Evolutionary conservation across 2,888 invertebrate species (phyloP).

Genomic region (Stramonita haemastoma): DNA sequence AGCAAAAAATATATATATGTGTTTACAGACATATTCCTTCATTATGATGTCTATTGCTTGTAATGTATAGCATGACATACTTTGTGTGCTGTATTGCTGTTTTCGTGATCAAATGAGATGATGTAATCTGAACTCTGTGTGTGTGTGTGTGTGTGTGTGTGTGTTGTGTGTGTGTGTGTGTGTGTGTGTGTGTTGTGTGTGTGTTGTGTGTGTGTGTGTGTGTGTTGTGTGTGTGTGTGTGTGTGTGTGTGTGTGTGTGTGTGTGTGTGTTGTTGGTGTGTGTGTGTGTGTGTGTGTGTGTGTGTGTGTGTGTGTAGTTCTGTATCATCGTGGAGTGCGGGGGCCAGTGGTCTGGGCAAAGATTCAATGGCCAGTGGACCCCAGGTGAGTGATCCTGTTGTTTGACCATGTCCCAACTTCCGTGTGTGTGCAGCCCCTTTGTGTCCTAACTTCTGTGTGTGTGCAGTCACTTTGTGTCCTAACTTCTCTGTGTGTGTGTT

Average conservation of each 20-base stretch:
- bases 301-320: slow-evolving; percentile 65
- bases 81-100: no score
- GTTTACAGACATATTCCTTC: no score
- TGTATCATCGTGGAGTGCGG: slow-evolving; percentile 77
- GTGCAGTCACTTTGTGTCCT: not conserved
- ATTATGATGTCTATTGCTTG: no score
- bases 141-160: no score
- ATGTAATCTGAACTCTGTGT: no score
- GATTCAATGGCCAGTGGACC: slow-evolving; percentile 62
- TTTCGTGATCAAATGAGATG: no score
- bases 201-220: not conserved
- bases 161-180: not conserved
- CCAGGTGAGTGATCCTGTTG: slow-evolving; percentile 49
- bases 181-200: not conserved
- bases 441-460: not conserved
- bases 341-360: slow-evolving; percentile 64
- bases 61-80: no score
- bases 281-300: not conserved
- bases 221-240: slow-evolving; percentile 23
- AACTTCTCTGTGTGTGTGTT: not conserved
- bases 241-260: slow-evolving; percentile 39
- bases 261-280: not conserved
- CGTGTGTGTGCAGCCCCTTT: not conserved
- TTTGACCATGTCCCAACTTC: not conserved
- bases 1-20: no score